Evolutionary conservation across 2,797 vertebrate genomes (phyloP).

Genomic region (Brachyrhaphis roseni): DNA sequence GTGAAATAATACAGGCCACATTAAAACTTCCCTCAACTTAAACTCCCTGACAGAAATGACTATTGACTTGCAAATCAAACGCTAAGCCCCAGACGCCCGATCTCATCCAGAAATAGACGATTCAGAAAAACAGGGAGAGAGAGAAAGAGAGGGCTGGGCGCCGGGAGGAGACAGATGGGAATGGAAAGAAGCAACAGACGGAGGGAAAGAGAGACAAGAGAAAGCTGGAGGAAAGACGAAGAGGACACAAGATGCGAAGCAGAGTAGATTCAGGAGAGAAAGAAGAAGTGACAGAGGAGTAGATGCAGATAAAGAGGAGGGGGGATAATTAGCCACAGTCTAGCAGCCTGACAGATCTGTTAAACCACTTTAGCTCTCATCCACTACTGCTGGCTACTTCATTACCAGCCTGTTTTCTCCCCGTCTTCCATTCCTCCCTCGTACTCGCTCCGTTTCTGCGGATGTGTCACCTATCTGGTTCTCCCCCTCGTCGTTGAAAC

Average conservation of each 20-base stretch:
- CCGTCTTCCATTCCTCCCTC: conserved; percentile 22
- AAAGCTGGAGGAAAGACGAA: conserved; percentile 12
- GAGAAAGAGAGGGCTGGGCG: conserved; percentile 30
- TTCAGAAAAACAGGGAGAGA: conserved; percentile 16
- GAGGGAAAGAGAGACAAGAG: conserved; percentile 39
- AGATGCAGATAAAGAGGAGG: conserved; percentile 68
- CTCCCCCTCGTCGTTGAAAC: conserved; percentile 39
- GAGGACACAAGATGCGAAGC: conserved; percentile 23
- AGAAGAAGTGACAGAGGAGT: conserved; percentile 59
- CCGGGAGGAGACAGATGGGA: conserved; percentile 58
- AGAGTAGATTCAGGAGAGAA: conserved; percentile 41
- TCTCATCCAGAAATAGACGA: conserved; percentile 53
- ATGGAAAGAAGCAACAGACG: conserved; percentile 61
- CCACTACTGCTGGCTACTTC: conserved; percentile 70
- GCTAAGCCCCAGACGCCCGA: conserved; percentile 62
- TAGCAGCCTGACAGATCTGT: conserved; percentile 78
- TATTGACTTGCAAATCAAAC: conserved; percentile 77
- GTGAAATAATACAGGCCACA: conserved; percentile 61
- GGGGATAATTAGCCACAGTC: conserved; percentile 82
- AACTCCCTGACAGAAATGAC: conserved; percentile 67
- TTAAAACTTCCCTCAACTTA: conserved; percentile 70
- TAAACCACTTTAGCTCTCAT: conserved; percentile 75
- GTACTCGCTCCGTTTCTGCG: conserved; percentile 11
- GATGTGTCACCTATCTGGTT: conserved; percentile 42
- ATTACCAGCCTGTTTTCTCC: conserved; percentile 68